Base-by-base conservation (phyloP, 1,140 invertebrate species). In the Drosophila lini region DNA sequence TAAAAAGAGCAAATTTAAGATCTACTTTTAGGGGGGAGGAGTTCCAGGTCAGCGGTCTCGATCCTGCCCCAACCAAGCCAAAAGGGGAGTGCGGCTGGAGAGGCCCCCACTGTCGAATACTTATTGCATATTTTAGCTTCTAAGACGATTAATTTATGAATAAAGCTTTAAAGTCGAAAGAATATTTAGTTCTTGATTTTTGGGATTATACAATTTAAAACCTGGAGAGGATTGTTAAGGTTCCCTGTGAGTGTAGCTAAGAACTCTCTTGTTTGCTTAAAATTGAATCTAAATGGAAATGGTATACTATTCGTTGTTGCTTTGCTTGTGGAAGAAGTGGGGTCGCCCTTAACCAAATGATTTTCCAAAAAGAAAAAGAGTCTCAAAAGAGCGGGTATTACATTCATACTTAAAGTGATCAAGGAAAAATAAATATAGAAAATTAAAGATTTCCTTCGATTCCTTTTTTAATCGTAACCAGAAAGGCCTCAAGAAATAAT, bases 131-230 rank as follows among this genome's bases (percentile, higher is more conserved):
- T 73, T 65, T 25, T 83, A 83, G 81, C n/a, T 25, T 5, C 5
- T 88, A 89, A 88, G 84, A 89, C 55, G 77, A 83, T 71, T 89
- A 89, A 89, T 89, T 89, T 89, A 89, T 89, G 63, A 89, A 89
- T 89, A 89, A 89, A 89, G 85, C 84, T 90, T 89, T 89, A 90
- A 50, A 81, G 78, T 67, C 34, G 45, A 88, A 68, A 0, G n/a
- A 36, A 6, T 13, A n/a, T 16, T 16, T 19, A 7, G 2, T 19
- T 0, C 3, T 41, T 22, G n/a, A 2, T n/a, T 34, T 9, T 13
- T 15, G 6, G 4, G 3, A 4, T 13, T 34, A 1, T 1, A 13
- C 11, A 28, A 34, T 8, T 8, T 11, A 13, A 19, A 13, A 3
- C 8, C 9, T n/a, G 11, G 6, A 8, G 19, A 2, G 2, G 42